Conservation (phyloP, 2,888 invertebrate genomes). For the Zeuzera pyrina region DNA sequence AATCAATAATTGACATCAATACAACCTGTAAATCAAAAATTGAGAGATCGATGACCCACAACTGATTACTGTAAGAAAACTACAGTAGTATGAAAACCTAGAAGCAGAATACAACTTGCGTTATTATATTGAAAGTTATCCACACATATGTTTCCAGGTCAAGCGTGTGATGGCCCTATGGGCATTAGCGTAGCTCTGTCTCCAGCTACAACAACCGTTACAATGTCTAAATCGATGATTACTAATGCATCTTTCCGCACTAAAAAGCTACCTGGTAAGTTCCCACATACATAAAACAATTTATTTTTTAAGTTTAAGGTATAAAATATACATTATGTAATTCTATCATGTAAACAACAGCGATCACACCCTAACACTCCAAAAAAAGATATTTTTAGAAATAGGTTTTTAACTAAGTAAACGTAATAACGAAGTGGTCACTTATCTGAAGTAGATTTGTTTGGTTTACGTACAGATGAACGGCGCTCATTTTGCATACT, state of each 20-base stretch:
- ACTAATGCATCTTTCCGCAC: constrained; percentile 98
- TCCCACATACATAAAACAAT: constrained; percentile 9
- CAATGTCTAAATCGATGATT: constrained; percentile 93
- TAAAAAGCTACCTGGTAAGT: constrained; percentile 93
- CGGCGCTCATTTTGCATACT: constrained; percentile 30
- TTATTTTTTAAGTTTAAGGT: too few species aligned
- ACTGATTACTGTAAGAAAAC: too few species aligned
- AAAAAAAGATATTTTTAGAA: too few species aligned
- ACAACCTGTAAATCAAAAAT: not conserved
- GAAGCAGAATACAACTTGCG: too few species aligned
- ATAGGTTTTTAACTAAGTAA: too few species aligned
- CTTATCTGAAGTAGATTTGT: too few species aligned
- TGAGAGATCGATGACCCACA: too few species aligned
- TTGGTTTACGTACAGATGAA: constrained; percentile 41
- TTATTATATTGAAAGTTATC: not conserved
- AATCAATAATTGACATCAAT: not conserved
- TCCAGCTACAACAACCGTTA: constrained; percentile 81
- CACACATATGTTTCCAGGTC: constrained; percentile 63
- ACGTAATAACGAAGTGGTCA: too few species aligned
- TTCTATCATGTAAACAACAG: too few species aligned
- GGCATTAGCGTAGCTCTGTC: constrained; percentile 86
- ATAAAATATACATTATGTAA: too few species aligned
- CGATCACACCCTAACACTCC: too few species aligned
- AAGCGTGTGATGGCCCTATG: constrained; percentile 86
- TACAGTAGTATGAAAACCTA: too few species aligned